Evolutionary conservation across 2,797 vertebrate species (phyloP).

Genomic region (Geotrypetes seraphini): DNA sequence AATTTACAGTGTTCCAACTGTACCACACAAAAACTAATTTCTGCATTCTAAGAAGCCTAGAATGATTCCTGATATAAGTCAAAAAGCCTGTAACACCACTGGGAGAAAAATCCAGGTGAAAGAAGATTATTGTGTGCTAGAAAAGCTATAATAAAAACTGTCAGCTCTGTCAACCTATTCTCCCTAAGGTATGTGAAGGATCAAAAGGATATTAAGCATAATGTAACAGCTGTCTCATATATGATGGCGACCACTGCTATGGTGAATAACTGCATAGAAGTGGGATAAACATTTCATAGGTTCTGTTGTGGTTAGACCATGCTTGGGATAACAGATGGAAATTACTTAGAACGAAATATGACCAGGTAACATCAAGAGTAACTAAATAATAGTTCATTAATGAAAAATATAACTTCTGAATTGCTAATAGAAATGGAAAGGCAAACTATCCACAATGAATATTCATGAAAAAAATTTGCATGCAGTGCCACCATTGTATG

Average conservation of each 20-base stretch:
- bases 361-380: rapidly evolving
- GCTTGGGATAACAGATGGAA: constrained; percentile 13
- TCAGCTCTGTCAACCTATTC: constrained; percentile 55
- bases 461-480: too few species aligned
- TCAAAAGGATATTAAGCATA: constrained; percentile 47
- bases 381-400: too few species aligned
- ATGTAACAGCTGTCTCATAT: constrained; percentile 40
- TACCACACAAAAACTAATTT: constrained; percentile 24
- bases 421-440: too few species aligned
- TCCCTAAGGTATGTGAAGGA: constrained; percentile 42
- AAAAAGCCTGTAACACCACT: constrained; percentile 39
- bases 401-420: too few species aligned
- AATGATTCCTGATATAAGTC: constrained; percentile 33
- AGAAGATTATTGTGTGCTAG: constrained; percentile 58
- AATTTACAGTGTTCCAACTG: constrained; percentile 17
- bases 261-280: constrained; percentile 3
- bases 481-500: too few species aligned
- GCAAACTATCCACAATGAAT: too few species aligned
- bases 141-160: constrained; percentile 59
- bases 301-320: constrained; percentile 20
- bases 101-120: constrained; percentile 46
- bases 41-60: constrained; percentile 23
- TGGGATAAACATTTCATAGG: constrained; percentile 16
- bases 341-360: too few species aligned
- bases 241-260: constrained; percentile 27